Evolutionary conservation across 2,113 vertebrate species (phyloP), one percentile per base, ranked within the genome.

Genomic region (human): DNA sequence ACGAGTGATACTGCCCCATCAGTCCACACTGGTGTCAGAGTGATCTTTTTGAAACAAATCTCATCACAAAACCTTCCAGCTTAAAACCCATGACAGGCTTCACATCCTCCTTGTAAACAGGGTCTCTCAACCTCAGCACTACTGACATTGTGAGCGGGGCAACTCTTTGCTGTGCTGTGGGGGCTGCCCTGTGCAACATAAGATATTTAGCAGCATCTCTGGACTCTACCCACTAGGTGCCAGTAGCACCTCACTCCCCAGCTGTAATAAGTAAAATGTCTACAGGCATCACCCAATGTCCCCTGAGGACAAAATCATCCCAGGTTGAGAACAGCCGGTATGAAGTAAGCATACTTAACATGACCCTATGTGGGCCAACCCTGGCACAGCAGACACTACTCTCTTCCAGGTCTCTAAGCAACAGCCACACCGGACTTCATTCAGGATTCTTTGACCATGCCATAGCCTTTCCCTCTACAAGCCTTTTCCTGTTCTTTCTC

Each of bases 151-250:
- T 2, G 57, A 70, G 68, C 6, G 13, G 40, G 45, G 23, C 9
- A 5, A 2, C 12, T 35, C 50, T 45, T 9, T 45, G 45, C 45
- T 27, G 45, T 30, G n/a, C 6, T 27, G 45, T 20, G 81, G 22
- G 27, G 25, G 12, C 16, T 5, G 5, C n/a, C 52, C 7, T 35
- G 59, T 50, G 55, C n/a, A 0, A 0, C 4, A 50, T 1, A 8
- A 35, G 52, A 7, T 23, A 12, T 61, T 52, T 13, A 48, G 55
- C 0, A 43, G 64, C 61, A 32, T 17, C 88, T 55, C 52, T 64
- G 90, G 52, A 50, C 66, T 85, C 72, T n/a, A 23, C 40, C n/a
- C 55, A 35, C 38, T 48, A 27, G 86, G 75, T 57, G 59, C 57
- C 81, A 76, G 86, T 11, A 85, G 43, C 50, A 85, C 78, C 18